Percentiles rank a stretch among this genome's conserved stretches.
These are phyloP conservation scores for Ephestia elutella DNA, from an alignment of 1,140 invertebrate genomes.

Conservation along the genomic window DNA sequence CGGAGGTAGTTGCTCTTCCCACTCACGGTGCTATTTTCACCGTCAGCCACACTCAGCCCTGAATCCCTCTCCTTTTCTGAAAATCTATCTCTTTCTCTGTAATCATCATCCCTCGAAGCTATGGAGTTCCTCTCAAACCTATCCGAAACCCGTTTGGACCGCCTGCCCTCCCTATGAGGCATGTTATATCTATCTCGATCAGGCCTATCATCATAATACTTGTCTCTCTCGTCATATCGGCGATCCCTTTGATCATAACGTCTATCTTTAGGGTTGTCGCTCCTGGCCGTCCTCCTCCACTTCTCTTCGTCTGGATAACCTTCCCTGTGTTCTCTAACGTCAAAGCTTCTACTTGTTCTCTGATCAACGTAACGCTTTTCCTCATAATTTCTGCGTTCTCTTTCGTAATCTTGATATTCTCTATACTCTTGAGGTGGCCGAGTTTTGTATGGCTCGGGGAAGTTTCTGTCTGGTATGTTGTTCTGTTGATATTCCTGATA, in stretches of 20 bases:
- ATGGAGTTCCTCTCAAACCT: constrained; percentile 49
- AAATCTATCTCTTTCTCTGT: constrained; percentile 33
- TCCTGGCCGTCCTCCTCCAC: constrained; percentile 39
- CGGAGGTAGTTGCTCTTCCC: constrained; percentile 56
- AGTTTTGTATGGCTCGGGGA: constrained; percentile 32
- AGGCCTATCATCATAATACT: constrained; percentile 46
- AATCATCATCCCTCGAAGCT: constrained; percentile 51
- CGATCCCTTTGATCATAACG: constrained; percentile 37
- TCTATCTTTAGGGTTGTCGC: constrained; percentile 39
- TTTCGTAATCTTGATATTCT: constrained; percentile 40
- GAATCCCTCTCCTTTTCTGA: constrained; percentile 56
- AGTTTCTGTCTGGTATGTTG: constrained; percentile 32
- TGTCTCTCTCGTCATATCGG: constrained; percentile 40
- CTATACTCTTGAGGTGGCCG: constrained; percentile 19
- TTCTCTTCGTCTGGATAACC: constrained; percentile 31
- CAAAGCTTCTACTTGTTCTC: constrained; percentile 55
- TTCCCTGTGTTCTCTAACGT: constrained; percentile 34
- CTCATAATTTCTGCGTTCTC: constrained; percentile 32
- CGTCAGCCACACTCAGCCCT: constrained; percentile 55
- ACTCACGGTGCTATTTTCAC: constrained; percentile 54
- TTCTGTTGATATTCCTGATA: constrained; percentile 35
- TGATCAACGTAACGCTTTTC: constrained; percentile 44
- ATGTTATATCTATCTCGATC: constrained; percentile 25
- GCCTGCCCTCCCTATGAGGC: constrained; percentile 32
- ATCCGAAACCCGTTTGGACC: constrained; percentile 36